A percentile compares a stretch with the other conserved stretches of the same genome.
phyloP scores from a whole-genome alignment of 2,888 invertebrate genomes.

The Cloeon dipterum region DNA sequence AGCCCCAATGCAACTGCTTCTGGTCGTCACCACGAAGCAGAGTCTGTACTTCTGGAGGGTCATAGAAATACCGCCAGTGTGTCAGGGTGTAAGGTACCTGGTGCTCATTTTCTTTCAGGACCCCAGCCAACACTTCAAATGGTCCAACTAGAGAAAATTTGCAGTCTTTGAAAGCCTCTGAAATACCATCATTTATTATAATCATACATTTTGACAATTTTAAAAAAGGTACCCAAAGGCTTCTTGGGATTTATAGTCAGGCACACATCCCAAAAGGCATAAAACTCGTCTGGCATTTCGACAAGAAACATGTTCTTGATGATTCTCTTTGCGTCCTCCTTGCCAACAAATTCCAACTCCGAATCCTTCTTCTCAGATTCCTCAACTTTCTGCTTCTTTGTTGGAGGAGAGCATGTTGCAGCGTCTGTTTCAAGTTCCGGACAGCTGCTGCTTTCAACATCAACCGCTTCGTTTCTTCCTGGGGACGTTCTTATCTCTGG shows the following conservation, averaged over 20 bases:
- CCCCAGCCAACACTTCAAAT: slow-evolving; percentile 54
- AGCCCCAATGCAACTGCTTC: slow-evolving; percentile 65
- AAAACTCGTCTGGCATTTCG: slow-evolving; percentile 80
- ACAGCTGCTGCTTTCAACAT: too few species aligned
- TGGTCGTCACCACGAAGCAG: slow-evolving; percentile 42
- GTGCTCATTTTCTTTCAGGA: slow-evolving; percentile 24
- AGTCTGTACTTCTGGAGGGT: slow-evolving; percentile 81
- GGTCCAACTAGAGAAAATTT: slow-evolving; percentile 64
- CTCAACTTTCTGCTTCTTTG: too few species aligned
- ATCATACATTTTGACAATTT: too few species aligned
- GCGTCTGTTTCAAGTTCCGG: too few species aligned
- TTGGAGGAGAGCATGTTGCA: too few species aligned
- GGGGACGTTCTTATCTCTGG: too few species aligned
- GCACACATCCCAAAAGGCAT: slow-evolving; percentile 58
- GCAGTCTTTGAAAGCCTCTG: slow-evolving; percentile 35
- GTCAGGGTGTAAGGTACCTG: slow-evolving; percentile 39
- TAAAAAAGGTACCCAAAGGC: slow-evolving; percentile 27
- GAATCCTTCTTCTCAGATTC: too few species aligned
- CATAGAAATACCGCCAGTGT: slow-evolving; percentile 82
- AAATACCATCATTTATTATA: slow-evolving; percentile 7
- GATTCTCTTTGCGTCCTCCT: slow-evolving; percentile 23
- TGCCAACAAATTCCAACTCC: too few species aligned
- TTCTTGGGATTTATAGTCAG: slow-evolving; percentile 26
- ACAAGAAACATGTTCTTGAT: slow-evolving; percentile 55
- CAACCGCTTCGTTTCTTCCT: too few species aligned